phyloP scores from a whole-genome alignment of 2,888 invertebrate genomes.

The Cybosia mesomella region DNA sequence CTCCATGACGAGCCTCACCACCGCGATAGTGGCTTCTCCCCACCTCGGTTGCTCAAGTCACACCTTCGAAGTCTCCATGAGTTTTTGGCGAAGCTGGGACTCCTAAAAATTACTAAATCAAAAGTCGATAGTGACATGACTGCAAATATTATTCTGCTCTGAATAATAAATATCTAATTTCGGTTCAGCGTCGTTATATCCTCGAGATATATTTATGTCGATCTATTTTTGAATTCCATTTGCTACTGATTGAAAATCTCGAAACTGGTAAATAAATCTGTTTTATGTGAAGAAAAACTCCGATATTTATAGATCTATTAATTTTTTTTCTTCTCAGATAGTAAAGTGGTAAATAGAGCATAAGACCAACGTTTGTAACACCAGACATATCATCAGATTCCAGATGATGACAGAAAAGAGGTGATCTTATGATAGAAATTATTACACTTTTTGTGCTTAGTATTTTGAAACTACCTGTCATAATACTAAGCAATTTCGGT shows the following conservation, averaged over 20 bases:
- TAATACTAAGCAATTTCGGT: no score
- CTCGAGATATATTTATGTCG: not conserved
- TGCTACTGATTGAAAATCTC: not conserved
- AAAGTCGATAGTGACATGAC: not conserved
- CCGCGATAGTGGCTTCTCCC: no score
- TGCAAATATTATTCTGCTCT: not conserved
- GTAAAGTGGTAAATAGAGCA: not conserved
- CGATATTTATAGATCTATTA: not conserved
- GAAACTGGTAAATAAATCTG: not conserved
- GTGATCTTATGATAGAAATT: no score
- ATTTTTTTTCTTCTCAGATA: no score
- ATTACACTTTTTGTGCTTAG: no score
- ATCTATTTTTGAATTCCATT: not conserved
- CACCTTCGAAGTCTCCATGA: no score
- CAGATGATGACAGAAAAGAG: not conserved
- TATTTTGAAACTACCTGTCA: no score
- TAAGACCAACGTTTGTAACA: not conserved
- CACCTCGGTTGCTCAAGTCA: no score
- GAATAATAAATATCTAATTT: slow-evolving; percentile 2
- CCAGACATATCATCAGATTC: not conserved
- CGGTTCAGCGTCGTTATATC: not conserved
- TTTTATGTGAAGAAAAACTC: not conserved
- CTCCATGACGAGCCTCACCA: no score
- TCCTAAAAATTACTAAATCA: not conserved
- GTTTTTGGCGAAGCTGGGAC: no score